Base-by-base conservation (phyloP, 2,888 invertebrate species). In the Epicampocera succincta region DNA sequence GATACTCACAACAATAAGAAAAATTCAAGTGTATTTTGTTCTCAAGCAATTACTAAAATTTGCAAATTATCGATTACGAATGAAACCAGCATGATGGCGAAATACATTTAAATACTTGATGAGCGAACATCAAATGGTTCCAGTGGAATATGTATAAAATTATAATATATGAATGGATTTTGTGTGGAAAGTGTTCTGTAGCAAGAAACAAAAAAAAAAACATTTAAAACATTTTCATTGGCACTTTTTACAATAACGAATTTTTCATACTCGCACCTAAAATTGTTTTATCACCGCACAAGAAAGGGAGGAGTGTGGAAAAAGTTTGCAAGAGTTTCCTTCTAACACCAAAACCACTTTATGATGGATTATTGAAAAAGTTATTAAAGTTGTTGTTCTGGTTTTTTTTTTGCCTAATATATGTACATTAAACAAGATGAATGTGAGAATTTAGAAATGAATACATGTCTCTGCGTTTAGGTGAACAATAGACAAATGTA, bases 281-380 rank as follows among this genome's bases (percentile, higher is more conserved):
- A 33, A 33, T 33, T 33, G 8, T 9, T 25, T 12, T 60, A n/a
- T n/a, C n/a, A n/a, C n/a, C n/a, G n/a, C n/a, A n/a, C n/a, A n/a
- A n/a, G n/a, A n/a, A n/a, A n/a, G n/a, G 25, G 40, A 38, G 54
- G 12, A 33, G 33, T 4, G 8, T 25, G 21, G 21, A 19, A 46
- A 52, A 61, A 61, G 17, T 46, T 21, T 25, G 25, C 38, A 19
- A 6, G 17, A 69, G 42, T 46, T 68, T 44, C 13, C 13, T 11
- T 44, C 12, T 21, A 69, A 69, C 74, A 74, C 56, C 54, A 50
- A 76, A 81, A 81, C 80, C 80, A 84, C 80, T 80, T 83, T 84
- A 79, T 84, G 83, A 84, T 83, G 82, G 84, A 84, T 84, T 84
- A 84, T 84, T 84, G 84, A 80, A 84, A 84, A 84, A 84, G 84